Base-by-base conservation (phyloP, 2,797 vertebrate genomes). In the Esox lucius region DNA sequence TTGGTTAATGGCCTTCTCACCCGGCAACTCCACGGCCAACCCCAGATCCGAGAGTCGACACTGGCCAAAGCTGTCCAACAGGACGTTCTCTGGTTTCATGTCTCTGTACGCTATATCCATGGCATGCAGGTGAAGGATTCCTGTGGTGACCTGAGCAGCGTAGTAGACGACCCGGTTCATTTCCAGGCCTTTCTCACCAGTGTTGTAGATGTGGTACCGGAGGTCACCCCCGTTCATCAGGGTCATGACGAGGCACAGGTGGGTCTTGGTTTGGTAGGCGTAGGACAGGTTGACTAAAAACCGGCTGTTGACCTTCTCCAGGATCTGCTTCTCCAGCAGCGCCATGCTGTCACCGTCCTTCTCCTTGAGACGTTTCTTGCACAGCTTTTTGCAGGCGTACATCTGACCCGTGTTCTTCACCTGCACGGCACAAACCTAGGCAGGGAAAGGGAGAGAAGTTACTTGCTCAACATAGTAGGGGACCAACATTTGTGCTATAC, bases 141-240 rank as follows among this genome's bases (percentile, higher is more conserved):
- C 96, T 0, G 95, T 96, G 82, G 95, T 86, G 85, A 98, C 96
- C 92, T 98, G 97, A 19, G 96, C 96, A 0, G 95, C 95, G 89
- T 97, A 98, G 91, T 95, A 96, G 84, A 98, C 46, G 82, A 97
- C 91, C 51, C 96, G 94, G 49, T 93, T 92, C 91, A 94, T 93
- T 81, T 95, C 94, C 33, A 99, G 92, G 71, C 97, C 97, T 76
- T 93, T 91, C 76, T 91, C 92, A 39, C 96, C 97, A 0, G 96
- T 91, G 28, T 95, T 93, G 89, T 98, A 99, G 91, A 98, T 98
- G 88, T 98, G 98, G 85, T 94, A 97, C 84, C 93, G 97, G 85
- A 98, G 95, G 87, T 98, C 97, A 24, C 97, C 97, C 79, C 97
- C 96, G 42, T 98, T 98, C 97, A 98, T 98, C 89, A 98, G 93